These are phyloP conservation scores for Bombus difficillimus DNA, from an alignment of 1,140 invertebrate genomes.

Conservation along the genomic window DNA sequence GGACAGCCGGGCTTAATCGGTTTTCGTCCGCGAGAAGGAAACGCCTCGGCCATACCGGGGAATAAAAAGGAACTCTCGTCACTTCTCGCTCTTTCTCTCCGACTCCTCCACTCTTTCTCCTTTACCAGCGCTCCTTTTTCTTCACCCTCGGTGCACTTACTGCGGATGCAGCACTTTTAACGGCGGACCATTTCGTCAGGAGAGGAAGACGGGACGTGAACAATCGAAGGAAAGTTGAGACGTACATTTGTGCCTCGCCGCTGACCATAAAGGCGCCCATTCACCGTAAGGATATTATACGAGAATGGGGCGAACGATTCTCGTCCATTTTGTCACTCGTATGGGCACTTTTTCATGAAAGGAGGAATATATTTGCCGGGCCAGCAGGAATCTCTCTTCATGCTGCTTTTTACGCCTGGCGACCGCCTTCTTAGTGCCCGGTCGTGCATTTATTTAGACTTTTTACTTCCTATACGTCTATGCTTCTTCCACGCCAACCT, in stretches of 20 bases:
- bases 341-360: slow-evolving; percentile 37
- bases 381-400: slow-evolving; percentile 12
- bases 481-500: not conserved
- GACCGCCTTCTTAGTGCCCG: not conserved
- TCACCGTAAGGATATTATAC: slow-evolving; percentile 53
- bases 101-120: not conserved
- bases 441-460: slow-evolving; percentile 18
- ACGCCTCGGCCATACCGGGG: slow-evolving; percentile 45
- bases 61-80: slow-evolving; percentile 50
- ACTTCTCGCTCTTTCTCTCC: not conserved
- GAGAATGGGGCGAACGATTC: slow-evolving; percentile 50
- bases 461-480: too few relatives aligned
- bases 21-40: slow-evolving; percentile 61
- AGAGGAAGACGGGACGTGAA: slow-evolving; percentile 52
- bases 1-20: slow-evolving; percentile 65
- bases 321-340: slow-evolving; percentile 48
- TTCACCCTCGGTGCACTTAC: slow-evolving; percentile 55
- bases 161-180: slow-evolving; percentile 67
- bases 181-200: slow-evolving; percentile 62
- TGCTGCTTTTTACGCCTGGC: slow-evolving; percentile 17
- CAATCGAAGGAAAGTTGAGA: slow-evolving; percentile 63
- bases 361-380: slow-evolving; percentile 31
- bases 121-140: slow-evolving; percentile 12
- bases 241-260: slow-evolving; percentile 56
- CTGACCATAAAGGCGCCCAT: slow-evolving; percentile 60